Base-by-base conservation (phyloP, 2,888 invertebrate genomes). In the Thereva nobilitata region DNA sequence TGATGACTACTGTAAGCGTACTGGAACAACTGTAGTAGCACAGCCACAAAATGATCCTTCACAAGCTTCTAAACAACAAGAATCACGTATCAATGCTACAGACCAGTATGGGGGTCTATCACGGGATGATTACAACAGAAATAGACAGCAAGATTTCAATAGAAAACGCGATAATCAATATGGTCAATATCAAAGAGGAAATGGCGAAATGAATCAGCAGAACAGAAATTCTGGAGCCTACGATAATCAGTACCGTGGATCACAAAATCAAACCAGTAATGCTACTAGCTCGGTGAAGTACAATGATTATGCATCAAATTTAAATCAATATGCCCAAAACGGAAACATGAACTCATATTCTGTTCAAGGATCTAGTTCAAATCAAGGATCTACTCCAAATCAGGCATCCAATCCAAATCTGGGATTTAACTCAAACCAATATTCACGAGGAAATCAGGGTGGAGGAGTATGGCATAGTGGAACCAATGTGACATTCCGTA, bases 401-500 rank as follows among this genome's bases (percentile, higher is more conserved):
- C 49, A 23, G 44, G 57, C 5, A n/a, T 1, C 9, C n/a, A 12
- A 12, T 5, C 47, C 35, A 41, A 41, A 50, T 50, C 12, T 23
- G 8, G 23, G 49, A 34, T 50, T 3, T 1, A 9, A 9, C 12
- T 10, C 4, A 23, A 49, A 49, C 38, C 41, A 40, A 50, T 61
- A 23, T 10, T 9, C 50, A 23, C 23, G 23, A 1, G 23, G 23
- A 1, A 23, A 23, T 23, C 23, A 23, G 23, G 23, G 23, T 40
- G 50, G 40, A 9, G 41, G 61, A 4, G 45, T 34, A 50, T 61
- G 61, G 61, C 61, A 47, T 8, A 41, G 61, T 34, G 61, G 59
- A 41, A 10, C 53, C 5, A 53, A 38, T 53, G n/a, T 38, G n/a
- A 53, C n/a, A 7, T 50, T 50, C 23, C 50, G 50, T 9, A 50